A percentile compares a stretch with the other conserved stretches of the same genome.
Conservation (phyloP, 2,797 vertebrate genomes). For the Eupleurogrammus muticus region DNA sequence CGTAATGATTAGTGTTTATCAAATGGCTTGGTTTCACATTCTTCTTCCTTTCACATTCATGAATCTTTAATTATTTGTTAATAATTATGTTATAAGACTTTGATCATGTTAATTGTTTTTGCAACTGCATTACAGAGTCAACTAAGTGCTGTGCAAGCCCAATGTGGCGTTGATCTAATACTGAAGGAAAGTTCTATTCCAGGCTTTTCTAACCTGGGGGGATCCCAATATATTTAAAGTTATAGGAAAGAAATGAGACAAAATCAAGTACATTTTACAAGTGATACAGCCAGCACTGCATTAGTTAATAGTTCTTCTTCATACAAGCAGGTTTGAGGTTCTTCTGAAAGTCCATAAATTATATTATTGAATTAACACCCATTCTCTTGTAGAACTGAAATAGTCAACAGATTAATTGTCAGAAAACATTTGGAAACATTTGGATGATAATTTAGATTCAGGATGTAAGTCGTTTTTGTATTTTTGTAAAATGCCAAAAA, state of each 20-base stretch:
- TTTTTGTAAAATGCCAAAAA: no score
- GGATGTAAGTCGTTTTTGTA: no score
- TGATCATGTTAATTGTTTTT: neutral
- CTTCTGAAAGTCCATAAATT: neutral
- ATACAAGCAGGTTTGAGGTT: no score
- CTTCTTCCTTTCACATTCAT: no score
- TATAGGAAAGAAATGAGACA: no score
- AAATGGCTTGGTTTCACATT: slow-evolving; percentile 9
- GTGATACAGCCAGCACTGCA: neutral
- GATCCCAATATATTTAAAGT: no score
- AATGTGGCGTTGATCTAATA: neutral
- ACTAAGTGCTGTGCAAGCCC: neutral
- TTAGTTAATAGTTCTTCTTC: no score
- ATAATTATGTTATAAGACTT: neutral
- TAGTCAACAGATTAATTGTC: neutral
- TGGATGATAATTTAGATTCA: no score
- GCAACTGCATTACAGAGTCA: neutral
- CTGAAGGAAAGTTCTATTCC: neutral
- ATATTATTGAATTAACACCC: no score
- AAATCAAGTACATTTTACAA: no score
- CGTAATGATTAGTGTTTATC: neutral
- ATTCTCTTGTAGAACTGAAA: neutral
- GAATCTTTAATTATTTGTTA: neutral
- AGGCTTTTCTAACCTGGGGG: neutral
- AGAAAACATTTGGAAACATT: no score